Evolutionary conservation across 2,113 vertebrate species (phyloP).

Genomic region (Strix aluco): DNA sequence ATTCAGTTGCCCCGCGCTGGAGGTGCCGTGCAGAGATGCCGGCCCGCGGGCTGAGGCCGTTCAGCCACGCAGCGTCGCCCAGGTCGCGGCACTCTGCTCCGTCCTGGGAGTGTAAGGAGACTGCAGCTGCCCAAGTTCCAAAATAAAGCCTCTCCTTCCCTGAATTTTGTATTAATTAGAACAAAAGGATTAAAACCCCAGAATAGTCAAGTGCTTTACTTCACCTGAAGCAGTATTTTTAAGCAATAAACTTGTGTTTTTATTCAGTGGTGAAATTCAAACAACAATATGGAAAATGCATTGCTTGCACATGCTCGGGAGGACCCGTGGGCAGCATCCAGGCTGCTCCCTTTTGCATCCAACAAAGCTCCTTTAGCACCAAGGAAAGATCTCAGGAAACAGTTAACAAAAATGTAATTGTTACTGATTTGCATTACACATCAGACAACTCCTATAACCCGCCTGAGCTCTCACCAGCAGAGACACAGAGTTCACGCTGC

Average conservation of each 20-base stretch:
- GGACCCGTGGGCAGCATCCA: neutral
- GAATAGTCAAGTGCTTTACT: neutral
- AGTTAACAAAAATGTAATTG: neutral
- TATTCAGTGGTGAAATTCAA: neutral
- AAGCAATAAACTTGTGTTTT: neutral
- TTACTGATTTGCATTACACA: neutral
- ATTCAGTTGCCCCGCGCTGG: neutral
- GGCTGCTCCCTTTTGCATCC: neutral
- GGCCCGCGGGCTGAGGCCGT: too few relatives aligned
- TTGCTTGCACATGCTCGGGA: neutral
- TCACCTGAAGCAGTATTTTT: neutral
- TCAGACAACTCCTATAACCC: neutral
- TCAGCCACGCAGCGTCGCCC: fast-evolving
- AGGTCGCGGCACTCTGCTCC: fast-evolving
- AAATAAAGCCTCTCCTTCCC: neutral
- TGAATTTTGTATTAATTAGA: neutral
- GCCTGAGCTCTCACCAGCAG: neutral
- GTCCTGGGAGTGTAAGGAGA: neutral
- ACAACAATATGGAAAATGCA: fast-evolving
- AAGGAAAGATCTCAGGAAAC: neutral
- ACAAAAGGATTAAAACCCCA: neutral
- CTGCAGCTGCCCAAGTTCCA: neutral
- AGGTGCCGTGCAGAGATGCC: neutral
- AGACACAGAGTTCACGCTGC: neutral
- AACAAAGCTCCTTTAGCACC: neutral